Evolutionary conservation across 2,888 invertebrate species (phyloP), one percentile per base, ranked within the genome.

Genomic region (Tuta absoluta): DNA sequence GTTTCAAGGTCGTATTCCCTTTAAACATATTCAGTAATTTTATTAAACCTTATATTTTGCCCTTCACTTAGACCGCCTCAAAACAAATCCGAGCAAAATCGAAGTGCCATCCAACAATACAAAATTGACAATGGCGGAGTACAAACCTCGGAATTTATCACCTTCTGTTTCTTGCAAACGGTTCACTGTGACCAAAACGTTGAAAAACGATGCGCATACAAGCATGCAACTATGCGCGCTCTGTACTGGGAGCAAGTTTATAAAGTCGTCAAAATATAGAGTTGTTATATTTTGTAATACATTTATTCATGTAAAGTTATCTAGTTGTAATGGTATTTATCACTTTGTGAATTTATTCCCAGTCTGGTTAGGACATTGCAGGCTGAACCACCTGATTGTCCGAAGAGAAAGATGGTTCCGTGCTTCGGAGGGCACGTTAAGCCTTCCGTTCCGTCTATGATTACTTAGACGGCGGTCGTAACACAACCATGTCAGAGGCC

Each of bases 21-120:
- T 48, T 3, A 48, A 48, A 48, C 14, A n/a, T 12, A 12, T n/a
- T 48, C 7, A 17, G n/a, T 17, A 48, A 48, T 48, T n/a, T 17
- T 37, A 12, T n/a, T n/a, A n/a, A n/a, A 8, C 37, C 37, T 17
- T 7, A 45, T 7, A 17, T 14, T 23, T 12, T 45, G 41, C 75
- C 69, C 63, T 0, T 74, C 41, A 65, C 68, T 70, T 71, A 57
- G 0, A 67, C 77, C 77, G 65, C 49, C 63, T 65, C 62, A 64
- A 67, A 78, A 85, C 82, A 83, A 88, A 89, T 85, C 83, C 88
- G 86, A 89, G 85, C 87, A 90, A 87, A 91, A 91, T 91, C 89
- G 87, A 90, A 89, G 81, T 85, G 81, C 78, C 77, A 78, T 73
- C 75, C 78, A 82, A 90, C 90, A 90, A 90, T 89, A 89, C 87